Conservation (phyloP, 2,797 vertebrate species). For the Chaetodon trifasciatus region DNA sequence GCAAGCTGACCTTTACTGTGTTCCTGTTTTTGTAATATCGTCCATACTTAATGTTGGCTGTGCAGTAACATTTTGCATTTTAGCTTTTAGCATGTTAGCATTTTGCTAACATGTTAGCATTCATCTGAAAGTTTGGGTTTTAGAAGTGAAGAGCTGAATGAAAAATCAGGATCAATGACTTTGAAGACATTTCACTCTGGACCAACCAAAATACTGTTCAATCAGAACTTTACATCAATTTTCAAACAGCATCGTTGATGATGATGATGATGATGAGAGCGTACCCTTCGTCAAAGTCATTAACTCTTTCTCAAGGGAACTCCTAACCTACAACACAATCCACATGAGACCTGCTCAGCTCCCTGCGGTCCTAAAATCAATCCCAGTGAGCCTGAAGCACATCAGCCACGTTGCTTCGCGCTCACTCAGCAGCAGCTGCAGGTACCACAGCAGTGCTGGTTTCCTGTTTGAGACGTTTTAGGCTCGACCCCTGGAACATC, state of each 20-base stretch:
- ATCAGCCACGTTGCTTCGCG: not conserved
- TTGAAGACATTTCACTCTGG: too few relatives aligned
- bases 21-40: too few relatives aligned
- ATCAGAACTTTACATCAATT: not conserved
- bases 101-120: not conserved
- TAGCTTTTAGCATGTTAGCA: not conserved
- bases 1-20: too few relatives aligned
- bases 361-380: conserved; percentile 50
- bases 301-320: conserved; percentile 43
- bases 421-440: conserved; percentile 13
- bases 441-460: conserved; percentile 6
- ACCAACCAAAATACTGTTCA: too few relatives aligned
- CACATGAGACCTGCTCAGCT: conserved; percentile 37
- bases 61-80: too few relatives aligned
- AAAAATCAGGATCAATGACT: not conserved
- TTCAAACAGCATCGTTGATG: conserved; percentile 5
- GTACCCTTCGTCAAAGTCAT: conserved; percentile 21
- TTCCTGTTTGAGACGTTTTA: conserved; percentile 20
- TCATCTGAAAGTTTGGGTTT: not conserved
- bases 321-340: conserved; percentile 38
- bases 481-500: conserved; percentile 12
- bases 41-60: too few relatives aligned
- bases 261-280: not conserved
- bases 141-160: not conserved
- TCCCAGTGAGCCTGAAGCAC: conserved; percentile 24